Evolutionary conservation across 1,140 invertebrate genomes (phyloP), one percentile per base, ranked within the genome.

Genomic region (Drosophila chauvacae): DNA sequence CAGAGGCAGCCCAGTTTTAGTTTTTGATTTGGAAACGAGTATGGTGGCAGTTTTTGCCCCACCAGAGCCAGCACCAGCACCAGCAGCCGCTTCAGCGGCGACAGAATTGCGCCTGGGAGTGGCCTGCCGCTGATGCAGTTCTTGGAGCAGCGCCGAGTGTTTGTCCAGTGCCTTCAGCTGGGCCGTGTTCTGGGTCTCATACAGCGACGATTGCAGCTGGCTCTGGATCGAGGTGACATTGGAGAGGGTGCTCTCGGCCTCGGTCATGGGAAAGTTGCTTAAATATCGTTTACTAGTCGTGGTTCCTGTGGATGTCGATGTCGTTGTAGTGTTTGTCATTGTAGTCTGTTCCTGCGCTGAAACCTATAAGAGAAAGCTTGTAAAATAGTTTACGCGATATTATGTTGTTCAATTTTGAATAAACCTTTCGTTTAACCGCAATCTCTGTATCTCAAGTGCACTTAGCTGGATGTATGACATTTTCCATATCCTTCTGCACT

Each of bases 401-500:
- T 18, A 51, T 3, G 1, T 7, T 13, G 14, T 48, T 0, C 7
- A 41, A 39, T 37, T 10, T 48, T 3, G 1, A 14, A 3, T 35
- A 7, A 42, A 92, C 91, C 86, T 92, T 92, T 82, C 90, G 82
- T 58, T 73, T 70, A 80, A 61, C 78, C 72, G 58, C 69, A 58
- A 81, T 78, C 65, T 92, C 83, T 90, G 88, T 64, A 78, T 93
- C 91, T 93, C 92, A 93, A 93, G 92, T 93, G 74, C 92, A 92
- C 74, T 93, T 93, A 56, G 82, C 73, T 28, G 81, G 78, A 80
- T 92, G 90, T 76, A 93, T 83, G 47, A 92, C 65, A 81, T 91
- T 93, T 51, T 93, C 93, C 81, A 95, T 93, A 91, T 95, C 95
- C 91, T 95, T 95, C 51, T 94, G 93, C 59, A 95, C 90, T 20